A percentile compares a stretch with the other conserved stretches of the same genome.
phyloP scores from a whole-genome alignment of 2,113 vertebrate species.

The Acrocephalus arundinaceus region DNA sequence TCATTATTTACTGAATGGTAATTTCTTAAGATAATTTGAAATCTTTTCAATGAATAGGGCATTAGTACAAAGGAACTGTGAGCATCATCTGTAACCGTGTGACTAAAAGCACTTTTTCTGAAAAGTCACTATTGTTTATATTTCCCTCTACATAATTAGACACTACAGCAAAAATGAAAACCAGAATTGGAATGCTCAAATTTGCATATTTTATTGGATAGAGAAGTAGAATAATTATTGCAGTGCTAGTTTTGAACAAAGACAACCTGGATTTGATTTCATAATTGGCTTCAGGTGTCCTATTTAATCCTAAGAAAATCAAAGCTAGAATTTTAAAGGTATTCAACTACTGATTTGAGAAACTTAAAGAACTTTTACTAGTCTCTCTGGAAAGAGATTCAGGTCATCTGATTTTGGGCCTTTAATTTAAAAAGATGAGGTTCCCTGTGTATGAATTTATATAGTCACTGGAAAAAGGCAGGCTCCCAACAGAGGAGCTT shows the following conservation, averaged over 20 bases:
- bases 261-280: background rate
- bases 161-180: background rate
- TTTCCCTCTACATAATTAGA: background rate
- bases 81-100: background rate
- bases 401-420: background rate
- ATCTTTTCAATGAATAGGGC: background rate
- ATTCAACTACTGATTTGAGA: background rate
- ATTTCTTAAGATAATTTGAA: background rate
- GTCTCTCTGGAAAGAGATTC: background rate
- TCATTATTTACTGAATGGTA: background rate
- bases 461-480: background rate
- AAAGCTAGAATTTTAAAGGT: background rate
- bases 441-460: background rate
- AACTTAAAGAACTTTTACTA: background rate
- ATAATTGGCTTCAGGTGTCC: background rate
- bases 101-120: background rate
- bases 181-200: background rate
- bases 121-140: background rate
- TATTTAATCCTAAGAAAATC: constrained; percentile 10
- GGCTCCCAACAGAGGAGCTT: background rate
- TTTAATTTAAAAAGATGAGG: background rate
- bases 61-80: background rate
- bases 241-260: background rate
- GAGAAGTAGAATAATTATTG: background rate
- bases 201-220: background rate